These are phyloP conservation scores for Trichomycterus rosablanca DNA, from an alignment of 2,113 vertebrate species.

Conservation along the genomic window DNA sequence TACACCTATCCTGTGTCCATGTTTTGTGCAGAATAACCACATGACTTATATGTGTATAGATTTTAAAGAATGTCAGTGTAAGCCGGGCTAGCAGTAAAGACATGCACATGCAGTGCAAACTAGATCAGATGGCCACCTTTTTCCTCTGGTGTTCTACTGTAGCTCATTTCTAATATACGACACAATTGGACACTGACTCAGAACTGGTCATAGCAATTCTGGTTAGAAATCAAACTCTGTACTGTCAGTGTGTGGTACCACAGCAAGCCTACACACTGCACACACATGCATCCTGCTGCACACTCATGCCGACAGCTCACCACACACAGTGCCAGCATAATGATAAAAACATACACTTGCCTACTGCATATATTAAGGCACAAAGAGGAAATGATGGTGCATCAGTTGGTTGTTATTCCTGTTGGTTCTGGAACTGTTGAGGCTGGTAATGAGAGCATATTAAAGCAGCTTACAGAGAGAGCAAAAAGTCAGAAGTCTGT, in stretches of 20 bases:
- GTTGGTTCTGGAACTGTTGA: conserved; percentile 51
- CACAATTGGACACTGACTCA: conserved; percentile 58
- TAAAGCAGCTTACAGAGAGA: conserved; percentile 32
- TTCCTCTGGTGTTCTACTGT: conserved; percentile 15
- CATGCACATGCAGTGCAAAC: no score
- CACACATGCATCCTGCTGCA: conserved; percentile 23
- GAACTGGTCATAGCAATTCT: conserved; percentile 50
- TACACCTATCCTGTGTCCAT: no score
- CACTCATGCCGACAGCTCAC: conserved; percentile 51
- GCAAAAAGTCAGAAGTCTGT: conserved; percentile 39
- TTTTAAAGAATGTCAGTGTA: no score
- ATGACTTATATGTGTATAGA: background rate
- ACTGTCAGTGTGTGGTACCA: conserved; percentile 56
- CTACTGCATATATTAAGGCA: conserved; percentile 44
- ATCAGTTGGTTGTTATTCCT: conserved; percentile 55
- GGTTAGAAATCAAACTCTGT: conserved; percentile 52
- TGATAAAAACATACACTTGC: conserved; percentile 58
- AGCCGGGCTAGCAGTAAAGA: no score
- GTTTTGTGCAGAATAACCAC: no score
- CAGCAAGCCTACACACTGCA: conserved; percentile 26
- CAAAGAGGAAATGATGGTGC: conserved; percentile 50
- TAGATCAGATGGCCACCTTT: conserved; percentile 9
- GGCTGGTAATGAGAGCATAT: conserved; percentile 49
- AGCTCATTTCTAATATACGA: background rate
- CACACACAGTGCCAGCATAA: conserved; percentile 52